These are phyloP conservation scores for Heptranchias perlo DNA, from an alignment of 2,113 vertebrate species.

Conservation along the genomic window DNA sequence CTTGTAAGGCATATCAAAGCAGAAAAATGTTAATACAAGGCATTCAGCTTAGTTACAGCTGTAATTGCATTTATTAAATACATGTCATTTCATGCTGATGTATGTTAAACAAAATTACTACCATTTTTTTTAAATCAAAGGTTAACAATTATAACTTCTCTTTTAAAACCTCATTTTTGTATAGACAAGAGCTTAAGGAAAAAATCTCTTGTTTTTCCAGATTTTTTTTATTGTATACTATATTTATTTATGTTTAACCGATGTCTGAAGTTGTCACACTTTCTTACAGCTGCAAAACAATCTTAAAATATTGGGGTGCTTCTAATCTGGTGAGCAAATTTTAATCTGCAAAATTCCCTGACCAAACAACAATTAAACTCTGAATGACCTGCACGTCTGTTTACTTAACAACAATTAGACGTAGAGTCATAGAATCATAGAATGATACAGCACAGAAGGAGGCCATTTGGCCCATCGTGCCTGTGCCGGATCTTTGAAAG, in stretches of 20 bases:
- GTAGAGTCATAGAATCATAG: too few relatives aligned
- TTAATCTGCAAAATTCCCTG: background rate
- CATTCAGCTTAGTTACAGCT: slow-evolving; percentile 20
- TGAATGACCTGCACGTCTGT: too few relatives aligned
- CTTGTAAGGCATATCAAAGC: slow-evolving; percentile 7
- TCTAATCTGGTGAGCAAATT: background rate
- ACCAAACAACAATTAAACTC: too few relatives aligned
- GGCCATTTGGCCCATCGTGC: too few relatives aligned
- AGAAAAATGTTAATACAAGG: slow-evolving; percentile 8
- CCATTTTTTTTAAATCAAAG: background rate
- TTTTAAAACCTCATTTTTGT: background rate
- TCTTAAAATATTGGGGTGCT: background rate
- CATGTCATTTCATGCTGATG: slow-evolving; percentile 4
- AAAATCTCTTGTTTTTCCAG: background rate
- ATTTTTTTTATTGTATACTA: background rate
- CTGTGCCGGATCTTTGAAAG: too few relatives aligned
- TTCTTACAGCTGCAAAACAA: background rate
- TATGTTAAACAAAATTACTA: background rate
- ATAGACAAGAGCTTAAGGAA: background rate
- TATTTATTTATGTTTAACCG: background rate
- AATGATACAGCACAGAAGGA: too few relatives aligned
- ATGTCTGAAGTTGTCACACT: background rate
- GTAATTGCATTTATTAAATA: slow-evolving; percentile 32
- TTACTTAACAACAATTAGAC: too few relatives aligned
- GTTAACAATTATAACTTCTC: background rate